A percentile compares a stretch with the other conserved stretches of the same genome.
Evolutionary conservation across 2,797 vertebrate species (phyloP).

Genomic region (Myiotriccus ornatus): DNA sequence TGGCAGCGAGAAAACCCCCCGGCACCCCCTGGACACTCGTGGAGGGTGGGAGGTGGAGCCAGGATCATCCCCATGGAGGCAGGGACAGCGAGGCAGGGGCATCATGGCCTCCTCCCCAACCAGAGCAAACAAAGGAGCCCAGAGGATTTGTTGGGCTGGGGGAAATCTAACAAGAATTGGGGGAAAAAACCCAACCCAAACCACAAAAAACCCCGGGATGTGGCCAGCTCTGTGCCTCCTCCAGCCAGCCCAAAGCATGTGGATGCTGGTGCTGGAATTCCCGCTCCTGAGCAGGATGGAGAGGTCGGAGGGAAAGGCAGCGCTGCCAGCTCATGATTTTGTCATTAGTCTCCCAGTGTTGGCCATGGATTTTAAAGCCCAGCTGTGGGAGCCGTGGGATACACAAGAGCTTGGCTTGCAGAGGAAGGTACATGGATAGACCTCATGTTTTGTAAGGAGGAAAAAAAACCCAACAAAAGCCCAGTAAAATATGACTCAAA

Average conservation of each 20-base stretch:
- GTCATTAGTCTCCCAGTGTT: constrained; percentile 29
- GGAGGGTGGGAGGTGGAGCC: neutral
- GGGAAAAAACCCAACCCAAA: no score
- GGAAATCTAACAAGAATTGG: neutral
- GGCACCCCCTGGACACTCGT: neutral
- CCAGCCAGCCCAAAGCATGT: neutral
- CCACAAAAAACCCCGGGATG: neutral
- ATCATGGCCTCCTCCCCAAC: fast-evolving
- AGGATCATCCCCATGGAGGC: fast-evolving
- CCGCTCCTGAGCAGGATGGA: neutral
- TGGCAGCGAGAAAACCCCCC: neutral
- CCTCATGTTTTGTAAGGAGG: neutral
- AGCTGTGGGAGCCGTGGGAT: constrained; percentile 55
- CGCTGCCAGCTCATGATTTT: constrained; percentile 45
- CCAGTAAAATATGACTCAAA: neutral
- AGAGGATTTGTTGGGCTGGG: neutral
- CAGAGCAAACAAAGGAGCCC: neutral
- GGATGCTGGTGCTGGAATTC: neutral
- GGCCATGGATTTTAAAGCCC: constrained; percentile 31
- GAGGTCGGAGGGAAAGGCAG: constrained; percentile 27
- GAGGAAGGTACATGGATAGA: neutral
- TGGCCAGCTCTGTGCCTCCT: neutral
- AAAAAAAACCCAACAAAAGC: neutral
- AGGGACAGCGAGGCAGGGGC: neutral
- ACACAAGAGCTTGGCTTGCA: constrained; percentile 18